These are phyloP conservation scores for Creontiades dilutus DNA, from an alignment of 2,888 invertebrate genomes.

Conservation along the genomic window DNA sequence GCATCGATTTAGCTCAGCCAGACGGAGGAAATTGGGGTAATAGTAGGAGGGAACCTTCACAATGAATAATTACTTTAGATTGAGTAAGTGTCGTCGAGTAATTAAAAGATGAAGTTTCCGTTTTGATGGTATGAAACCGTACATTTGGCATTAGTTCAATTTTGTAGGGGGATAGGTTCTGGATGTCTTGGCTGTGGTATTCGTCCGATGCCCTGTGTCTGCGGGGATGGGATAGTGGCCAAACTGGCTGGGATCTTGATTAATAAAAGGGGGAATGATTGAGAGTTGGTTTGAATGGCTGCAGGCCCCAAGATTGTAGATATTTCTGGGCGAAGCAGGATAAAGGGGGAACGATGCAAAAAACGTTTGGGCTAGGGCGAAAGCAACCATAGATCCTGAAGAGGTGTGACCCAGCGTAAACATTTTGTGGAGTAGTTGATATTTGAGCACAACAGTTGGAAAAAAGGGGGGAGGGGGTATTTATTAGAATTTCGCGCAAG, in stretches of 20 bases:
- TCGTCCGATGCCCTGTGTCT: background rate
- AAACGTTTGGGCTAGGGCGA: too few relatives aligned
- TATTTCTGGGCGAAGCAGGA: too few relatives aligned
- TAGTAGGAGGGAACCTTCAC: background rate
- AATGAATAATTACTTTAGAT: background rate
- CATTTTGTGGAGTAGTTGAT: too few relatives aligned
- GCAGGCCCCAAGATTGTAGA: background rate
- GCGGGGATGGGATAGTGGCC: background rate
- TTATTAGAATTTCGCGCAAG: too few relatives aligned
- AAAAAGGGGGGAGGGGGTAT: too few relatives aligned
- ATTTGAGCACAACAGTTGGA: too few relatives aligned
- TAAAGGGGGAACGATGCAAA: too few relatives aligned
- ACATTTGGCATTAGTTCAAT: too few relatives aligned
- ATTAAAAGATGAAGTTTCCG: slow-evolving; percentile 7
- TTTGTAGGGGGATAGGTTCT: background rate
- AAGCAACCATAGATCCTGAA: too few relatives aligned
- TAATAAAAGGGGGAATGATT: background rate
- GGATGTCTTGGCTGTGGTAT: background rate
- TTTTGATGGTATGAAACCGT: slow-evolving; percentile 9
- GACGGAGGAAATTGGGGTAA: background rate
- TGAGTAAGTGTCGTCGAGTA: background rate
- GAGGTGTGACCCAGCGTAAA: too few relatives aligned
- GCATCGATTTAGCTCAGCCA: background rate
- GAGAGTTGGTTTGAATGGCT: background rate
- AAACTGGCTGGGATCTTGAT: background rate